Evolutionary conservation across 2,888 invertebrate species (phyloP).

Genomic region (Meandrusa payeni): DNA sequence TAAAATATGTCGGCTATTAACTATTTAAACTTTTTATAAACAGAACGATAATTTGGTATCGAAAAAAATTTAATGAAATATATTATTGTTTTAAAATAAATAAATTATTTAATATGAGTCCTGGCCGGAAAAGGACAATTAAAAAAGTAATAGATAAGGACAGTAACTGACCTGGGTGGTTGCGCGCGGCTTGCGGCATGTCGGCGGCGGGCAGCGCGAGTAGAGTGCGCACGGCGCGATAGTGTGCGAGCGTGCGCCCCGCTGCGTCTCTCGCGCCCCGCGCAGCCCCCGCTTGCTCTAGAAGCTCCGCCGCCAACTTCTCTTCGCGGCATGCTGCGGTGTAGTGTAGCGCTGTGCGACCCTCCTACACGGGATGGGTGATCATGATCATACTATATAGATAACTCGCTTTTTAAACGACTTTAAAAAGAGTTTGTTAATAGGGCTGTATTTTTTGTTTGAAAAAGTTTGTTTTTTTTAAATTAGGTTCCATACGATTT

Average conservation of each 20-base stretch:
- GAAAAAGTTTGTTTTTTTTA: too few species aligned
- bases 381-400: too few species aligned
- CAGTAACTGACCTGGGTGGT: constrained; percentile 54
- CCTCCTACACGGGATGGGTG: constrained; percentile 43
- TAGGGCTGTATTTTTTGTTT: too few species aligned
- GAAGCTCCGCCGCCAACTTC: constrained; percentile 86
- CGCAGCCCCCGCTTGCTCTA: constrained; percentile 91
- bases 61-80: neutral
- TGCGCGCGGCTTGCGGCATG: constrained; percentile 54
- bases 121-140: neutral
- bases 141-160: neutral
- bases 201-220: constrained; percentile 55
- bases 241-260: constrained; percentile 66
- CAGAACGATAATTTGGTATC: too few species aligned
- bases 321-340: constrained; percentile 89
- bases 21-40: too few species aligned
- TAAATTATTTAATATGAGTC: too few species aligned
- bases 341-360: constrained; percentile 91
- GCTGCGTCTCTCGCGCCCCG: constrained; percentile 90
- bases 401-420: too few species aligned
- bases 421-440: too few species aligned
- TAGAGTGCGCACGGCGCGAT: constrained; percentile 61
- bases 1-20: too few species aligned
- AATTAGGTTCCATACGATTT: too few species aligned
- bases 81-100: neutral